A percentile compares a stretch with the other conserved stretches of the same genome.
Conservation (phyloP, 1,140 invertebrate species). For the Goniozus legneri region DNA sequence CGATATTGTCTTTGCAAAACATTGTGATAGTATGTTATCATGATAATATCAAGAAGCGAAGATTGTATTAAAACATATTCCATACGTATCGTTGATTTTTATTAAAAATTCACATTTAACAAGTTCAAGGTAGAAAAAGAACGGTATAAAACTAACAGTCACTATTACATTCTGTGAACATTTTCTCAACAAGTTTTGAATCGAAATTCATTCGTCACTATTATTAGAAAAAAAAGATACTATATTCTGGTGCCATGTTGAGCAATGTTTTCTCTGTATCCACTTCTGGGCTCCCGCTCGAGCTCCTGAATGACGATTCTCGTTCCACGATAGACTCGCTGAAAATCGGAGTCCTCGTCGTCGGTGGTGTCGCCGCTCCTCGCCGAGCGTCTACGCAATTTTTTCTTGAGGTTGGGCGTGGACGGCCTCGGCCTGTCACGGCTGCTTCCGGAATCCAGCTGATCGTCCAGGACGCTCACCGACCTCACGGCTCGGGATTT, state of each 20-base stretch:
- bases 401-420: slow-evolving; percentile 32
- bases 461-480: slow-evolving; percentile 16
- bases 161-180: too few species aligned
- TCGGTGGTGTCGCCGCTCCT: slow-evolving; percentile 38
- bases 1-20: too few species aligned
- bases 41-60: too few species aligned
- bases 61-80: too few species aligned
- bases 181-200: too few species aligned
- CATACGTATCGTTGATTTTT: too few species aligned
- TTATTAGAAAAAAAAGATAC: neutral
- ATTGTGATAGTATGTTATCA: too few species aligned
- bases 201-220: too few species aligned
- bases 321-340: slow-evolving; percentile 5
- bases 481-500: neutral
- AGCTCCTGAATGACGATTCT: slow-evolving; percentile 32
- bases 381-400: slow-evolving; percentile 17
- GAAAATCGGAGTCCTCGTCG: slow-evolving; percentile 47
- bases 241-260: neutral
- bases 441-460: slow-evolving; percentile 18
- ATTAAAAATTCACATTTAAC: too few species aligned
- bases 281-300: slow-evolving; percentile 33
- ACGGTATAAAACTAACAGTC: too few species aligned
- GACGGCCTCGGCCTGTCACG: slow-evolving; percentile 25
- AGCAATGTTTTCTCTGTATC: slow-evolving; percentile 18
- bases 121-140: too few species aligned